Evolutionary conservation across 2,888 invertebrate species (phyloP).

Genomic region (Branchinecta sandiegonensis): DNA sequence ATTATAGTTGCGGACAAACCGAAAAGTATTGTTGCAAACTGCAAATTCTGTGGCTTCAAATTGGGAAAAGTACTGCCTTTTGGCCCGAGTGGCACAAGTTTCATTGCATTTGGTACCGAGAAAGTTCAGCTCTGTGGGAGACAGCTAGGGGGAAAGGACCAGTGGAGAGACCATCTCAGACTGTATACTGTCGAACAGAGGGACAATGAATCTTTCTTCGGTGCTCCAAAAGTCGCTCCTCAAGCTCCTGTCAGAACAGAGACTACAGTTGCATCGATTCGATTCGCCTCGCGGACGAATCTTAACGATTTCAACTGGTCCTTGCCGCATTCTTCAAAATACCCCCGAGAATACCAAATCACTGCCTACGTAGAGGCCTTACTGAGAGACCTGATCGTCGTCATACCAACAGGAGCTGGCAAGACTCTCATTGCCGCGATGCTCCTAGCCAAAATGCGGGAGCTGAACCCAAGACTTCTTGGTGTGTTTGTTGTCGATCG

Average conservation of each 20-base stretch:
- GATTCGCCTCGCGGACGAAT: too few relatives aligned
- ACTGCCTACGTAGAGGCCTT: slow-evolving; percentile 11
- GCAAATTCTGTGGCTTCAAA: background rate
- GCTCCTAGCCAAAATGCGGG: slow-evolving; percentile 1
- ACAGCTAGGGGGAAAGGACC: background rate
- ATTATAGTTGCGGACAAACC: too few relatives aligned
- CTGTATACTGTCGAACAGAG: too few relatives aligned
- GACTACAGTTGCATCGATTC: too few relatives aligned
- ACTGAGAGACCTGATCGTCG: slow-evolving; percentile 16
- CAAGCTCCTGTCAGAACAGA: too few relatives aligned
- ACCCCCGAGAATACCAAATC: slow-evolving; percentile 16
- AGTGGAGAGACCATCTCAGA: background rate
- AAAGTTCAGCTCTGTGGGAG: background rate
- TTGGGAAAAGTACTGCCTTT: slow-evolving; percentile 12
- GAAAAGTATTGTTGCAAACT: background rate
- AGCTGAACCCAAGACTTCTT: slow-evolving; percentile 17
- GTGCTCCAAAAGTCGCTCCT: too few relatives aligned
- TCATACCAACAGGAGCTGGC: slow-evolving; percentile 20
- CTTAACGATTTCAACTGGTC: too few relatives aligned
- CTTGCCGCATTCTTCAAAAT: background rate
- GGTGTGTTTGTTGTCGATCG: slow-evolving; percentile 18
- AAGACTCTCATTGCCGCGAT: slow-evolving; percentile 18
- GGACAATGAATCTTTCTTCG: too few relatives aligned
- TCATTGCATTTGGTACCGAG: slow-evolving; percentile 16
- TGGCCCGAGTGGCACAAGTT: slow-evolving; percentile 10